Conservation (phyloP, 2,888 invertebrate species). For the Halictus quadricinctus region DNA sequence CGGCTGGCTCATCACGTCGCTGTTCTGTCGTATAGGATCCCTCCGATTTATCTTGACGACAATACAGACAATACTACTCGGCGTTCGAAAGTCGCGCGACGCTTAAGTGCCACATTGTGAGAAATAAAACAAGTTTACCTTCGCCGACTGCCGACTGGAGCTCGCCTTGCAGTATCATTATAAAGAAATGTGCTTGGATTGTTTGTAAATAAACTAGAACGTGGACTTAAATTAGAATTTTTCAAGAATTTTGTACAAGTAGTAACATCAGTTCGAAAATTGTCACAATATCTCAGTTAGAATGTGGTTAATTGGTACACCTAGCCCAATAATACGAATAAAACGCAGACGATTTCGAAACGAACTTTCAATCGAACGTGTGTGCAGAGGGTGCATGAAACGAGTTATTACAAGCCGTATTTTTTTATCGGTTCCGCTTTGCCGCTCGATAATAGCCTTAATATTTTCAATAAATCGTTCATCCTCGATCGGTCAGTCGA, state of each 20-base stretch:
- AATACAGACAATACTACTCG: neutral
- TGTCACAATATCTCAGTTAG: neutral
- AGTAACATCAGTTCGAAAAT: neutral
- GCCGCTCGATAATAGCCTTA: neutral
- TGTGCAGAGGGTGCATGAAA: neutral
- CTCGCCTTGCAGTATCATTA: neutral
- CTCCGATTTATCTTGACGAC: neutral
- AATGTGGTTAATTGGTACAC: neutral
- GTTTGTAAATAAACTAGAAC: neutral
- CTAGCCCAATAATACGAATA: neutral
- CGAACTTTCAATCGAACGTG: neutral
- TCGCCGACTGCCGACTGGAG: neutral
- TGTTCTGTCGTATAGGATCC: neutral
- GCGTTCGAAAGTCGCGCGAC: neutral
- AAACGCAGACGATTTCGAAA: neutral
- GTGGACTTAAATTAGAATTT: neutral
- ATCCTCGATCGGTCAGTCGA: neutral
- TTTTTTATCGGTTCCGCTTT: neutral
- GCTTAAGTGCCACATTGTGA: neutral
- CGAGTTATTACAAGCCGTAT: neutral
- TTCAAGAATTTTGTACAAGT: neutral
- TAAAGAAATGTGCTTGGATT: neutral
- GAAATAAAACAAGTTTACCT: neutral
- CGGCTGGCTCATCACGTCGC: neutral
- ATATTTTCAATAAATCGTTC: slow-evolving; percentile 6